phyloP scores from a whole-genome alignment of 2,113 vertebrate species.

The Melanostigma gelatinosum region DNA sequence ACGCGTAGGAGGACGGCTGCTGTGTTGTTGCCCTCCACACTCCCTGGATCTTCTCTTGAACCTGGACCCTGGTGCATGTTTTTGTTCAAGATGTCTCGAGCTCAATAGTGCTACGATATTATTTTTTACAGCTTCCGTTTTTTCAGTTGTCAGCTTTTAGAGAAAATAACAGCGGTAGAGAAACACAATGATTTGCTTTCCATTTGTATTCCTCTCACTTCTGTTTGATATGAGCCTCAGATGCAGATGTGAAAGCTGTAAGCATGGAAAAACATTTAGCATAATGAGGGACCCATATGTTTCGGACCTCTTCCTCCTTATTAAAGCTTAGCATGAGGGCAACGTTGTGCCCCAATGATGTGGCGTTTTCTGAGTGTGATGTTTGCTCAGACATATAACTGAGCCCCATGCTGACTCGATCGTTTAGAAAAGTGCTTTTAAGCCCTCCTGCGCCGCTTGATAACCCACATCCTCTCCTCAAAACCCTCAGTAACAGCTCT shows the following conservation, averaged over 20 bases:
- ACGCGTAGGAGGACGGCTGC: constrained; percentile 33
- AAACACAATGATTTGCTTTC: background rate
- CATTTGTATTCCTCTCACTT: background rate
- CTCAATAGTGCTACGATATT: background rate
- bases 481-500: constrained; percentile 68
- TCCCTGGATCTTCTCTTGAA: background rate
- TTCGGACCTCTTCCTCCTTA: background rate
- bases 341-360: background rate
- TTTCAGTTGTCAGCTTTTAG: background rate
- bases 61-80: constrained; percentile 13
- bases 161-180: background rate
- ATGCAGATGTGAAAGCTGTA: constrained; percentile 19
- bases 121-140: background rate
- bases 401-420: constrained; percentile 64
- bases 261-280: background rate
- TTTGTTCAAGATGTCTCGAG: background rate
- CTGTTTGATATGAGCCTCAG: constrained; percentile 12
- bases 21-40: constrained; percentile 37
- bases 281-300: constrained; percentile 24
- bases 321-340: constrained; percentile 15
- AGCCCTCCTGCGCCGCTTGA: constrained; percentile 57
- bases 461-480: constrained; percentile 69
- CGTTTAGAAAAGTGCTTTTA: constrained; percentile 41
- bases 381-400: constrained; percentile 39
- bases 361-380: constrained; percentile 18